Evolutionary conservation across 2,113 vertebrate species (phyloP).

Genomic region (Bos javanicus): DNA sequence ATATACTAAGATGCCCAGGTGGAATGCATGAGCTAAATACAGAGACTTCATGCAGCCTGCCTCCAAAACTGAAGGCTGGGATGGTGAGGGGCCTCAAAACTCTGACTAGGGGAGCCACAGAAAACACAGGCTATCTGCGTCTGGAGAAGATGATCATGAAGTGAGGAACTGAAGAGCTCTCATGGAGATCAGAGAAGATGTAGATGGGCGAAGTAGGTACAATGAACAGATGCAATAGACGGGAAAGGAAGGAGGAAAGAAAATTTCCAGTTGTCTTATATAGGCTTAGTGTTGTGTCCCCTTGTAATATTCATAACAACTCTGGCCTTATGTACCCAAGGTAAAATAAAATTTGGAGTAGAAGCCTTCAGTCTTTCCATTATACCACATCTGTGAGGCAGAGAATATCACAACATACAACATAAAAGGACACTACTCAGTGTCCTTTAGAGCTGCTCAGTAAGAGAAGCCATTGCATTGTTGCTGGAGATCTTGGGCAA

Average conservation of each 20-base stretch:
- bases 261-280: neutral
- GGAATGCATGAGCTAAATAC: neutral
- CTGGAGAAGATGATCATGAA: neutral
- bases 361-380: neutral
- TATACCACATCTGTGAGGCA: neutral
- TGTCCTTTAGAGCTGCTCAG: neutral
- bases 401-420: neutral
- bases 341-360: neutral
- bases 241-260: neutral
- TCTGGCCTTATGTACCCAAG: neutral
- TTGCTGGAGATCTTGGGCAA: neutral
- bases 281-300: neutral
- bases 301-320: neutral
- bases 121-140: neutral
- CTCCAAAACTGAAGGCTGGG: neutral
- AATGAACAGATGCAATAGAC: neutral
- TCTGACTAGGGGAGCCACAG: neutral
- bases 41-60: neutral
- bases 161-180: neutral
- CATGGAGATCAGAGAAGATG: neutral
- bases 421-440: neutral
- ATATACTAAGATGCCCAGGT: neutral
- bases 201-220: neutral
- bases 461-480: neutral
- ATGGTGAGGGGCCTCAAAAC: neutral